phyloP scores from a whole-genome alignment of 2,113 vertebrate genomes.

The Stercorarius parasiticus region DNA sequence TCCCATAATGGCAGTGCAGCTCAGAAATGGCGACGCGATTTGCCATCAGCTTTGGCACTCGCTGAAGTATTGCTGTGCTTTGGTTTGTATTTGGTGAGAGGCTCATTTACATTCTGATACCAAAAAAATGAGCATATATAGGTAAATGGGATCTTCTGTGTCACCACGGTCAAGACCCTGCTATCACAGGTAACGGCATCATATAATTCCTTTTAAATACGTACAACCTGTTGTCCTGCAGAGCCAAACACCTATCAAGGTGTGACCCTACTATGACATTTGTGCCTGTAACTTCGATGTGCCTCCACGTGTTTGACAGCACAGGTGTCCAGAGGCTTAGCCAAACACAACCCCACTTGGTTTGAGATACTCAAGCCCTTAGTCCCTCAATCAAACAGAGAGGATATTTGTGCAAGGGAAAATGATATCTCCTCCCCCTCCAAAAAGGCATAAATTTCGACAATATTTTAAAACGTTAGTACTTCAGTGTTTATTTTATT shows the following conservation, averaged over 20 bases:
- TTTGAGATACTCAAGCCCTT: neutral
- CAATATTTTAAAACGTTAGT: neutral
- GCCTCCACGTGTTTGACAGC: rapidly evolving
- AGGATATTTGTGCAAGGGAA: neutral
- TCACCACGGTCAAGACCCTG: neutral
- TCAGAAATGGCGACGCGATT: neutral
- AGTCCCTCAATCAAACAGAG: neutral
- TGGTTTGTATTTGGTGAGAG: neutral
- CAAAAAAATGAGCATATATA: neutral
- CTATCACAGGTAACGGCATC: neutral
- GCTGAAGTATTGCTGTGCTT: neutral
- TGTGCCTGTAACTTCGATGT: neutral
- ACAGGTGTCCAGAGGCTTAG: neutral
- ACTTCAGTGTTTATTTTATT: neutral
- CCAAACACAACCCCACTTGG: neutral
- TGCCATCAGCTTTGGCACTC: neutral
- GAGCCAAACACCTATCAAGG: neutral
- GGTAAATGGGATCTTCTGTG: neutral
- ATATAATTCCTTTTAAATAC: neutral
- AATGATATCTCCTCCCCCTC: neutral
- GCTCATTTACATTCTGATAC: neutral
- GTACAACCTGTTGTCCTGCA: neutral
- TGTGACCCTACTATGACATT: neutral
- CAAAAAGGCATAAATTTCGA: neutral
- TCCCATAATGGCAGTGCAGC: neutral